These are phyloP conservation scores for Leuciscus idus DNA, from an alignment of 2,113 vertebrate species.

Conservation along the genomic window DNA sequence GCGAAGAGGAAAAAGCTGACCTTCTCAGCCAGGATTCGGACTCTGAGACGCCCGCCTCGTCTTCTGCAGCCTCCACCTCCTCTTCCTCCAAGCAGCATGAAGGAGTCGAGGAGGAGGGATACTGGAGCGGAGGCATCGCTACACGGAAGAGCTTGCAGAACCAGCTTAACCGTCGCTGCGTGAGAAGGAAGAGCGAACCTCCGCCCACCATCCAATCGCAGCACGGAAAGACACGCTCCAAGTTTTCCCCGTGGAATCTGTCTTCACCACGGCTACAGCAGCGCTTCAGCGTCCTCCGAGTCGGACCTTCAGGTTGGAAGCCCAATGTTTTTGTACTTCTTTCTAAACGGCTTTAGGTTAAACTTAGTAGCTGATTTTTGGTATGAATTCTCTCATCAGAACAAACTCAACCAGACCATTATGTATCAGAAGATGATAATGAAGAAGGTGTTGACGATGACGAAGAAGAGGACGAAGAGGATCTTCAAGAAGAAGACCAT, in stretches of 20 bases:
- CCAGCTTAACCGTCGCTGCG: slow-evolving; percentile 68
- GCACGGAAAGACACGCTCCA: slow-evolving; percentile 67
- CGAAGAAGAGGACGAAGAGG: slow-evolving; percentile 53
- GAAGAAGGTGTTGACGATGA: slow-evolving; percentile 65
- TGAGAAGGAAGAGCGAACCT: slow-evolving; percentile 72
- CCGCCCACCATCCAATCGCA: slow-evolving; percentile 39
- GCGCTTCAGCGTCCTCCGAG: slow-evolving; percentile 67
- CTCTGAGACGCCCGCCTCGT: slow-evolving; percentile 68
- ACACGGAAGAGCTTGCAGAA: slow-evolving; percentile 60
- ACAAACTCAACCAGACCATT: slow-evolving; percentile 53
- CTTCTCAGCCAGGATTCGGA: slow-evolving; percentile 79
- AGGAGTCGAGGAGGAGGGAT: slow-evolving; percentile 69
- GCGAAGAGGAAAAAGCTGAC: slow-evolving; percentile 76
- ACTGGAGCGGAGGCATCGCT: slow-evolving; percentile 66
- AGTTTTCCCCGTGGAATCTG: slow-evolving; percentile 82
- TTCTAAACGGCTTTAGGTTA: background rate
- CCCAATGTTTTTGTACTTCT: background rate
- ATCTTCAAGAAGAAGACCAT: slow-evolving; percentile 64
- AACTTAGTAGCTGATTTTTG: background rate
- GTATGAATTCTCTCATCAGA: slow-evolving; percentile 38
- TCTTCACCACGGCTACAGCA: slow-evolving; percentile 75
- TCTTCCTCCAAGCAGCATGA: slow-evolving; percentile 68
- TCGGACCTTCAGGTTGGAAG: slow-evolving; percentile 65
- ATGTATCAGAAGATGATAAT: slow-evolving; percentile 64
- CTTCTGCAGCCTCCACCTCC: slow-evolving; percentile 74